Evolutionary conservation across 1,140 invertebrate genomes (phyloP), one percentile per base, ranked within the genome.

Genomic region (Danaus plexippus): DNA sequence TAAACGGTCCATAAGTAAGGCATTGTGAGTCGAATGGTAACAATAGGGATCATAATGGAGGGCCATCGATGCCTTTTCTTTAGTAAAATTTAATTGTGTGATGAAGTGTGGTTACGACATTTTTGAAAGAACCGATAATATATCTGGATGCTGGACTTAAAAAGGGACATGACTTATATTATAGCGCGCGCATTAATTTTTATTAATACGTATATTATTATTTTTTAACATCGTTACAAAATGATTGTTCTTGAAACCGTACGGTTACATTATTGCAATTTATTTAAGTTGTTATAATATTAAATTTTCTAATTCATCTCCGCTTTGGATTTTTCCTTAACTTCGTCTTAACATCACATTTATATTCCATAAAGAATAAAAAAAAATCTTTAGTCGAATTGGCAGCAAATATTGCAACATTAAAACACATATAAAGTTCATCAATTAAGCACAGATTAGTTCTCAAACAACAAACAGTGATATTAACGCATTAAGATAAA

Each of bases 51-150:
- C 71, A 81, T 84, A 80, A 86, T 86, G 78, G 78, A 52, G 71
- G 70, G 67, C 77, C 74, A 78, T 76, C 75, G 78, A 84, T 86
- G 83, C 77, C 75, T 77, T 81, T 86, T 84, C 80, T 81, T 80
- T 78, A 75, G 48, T 53, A 64, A 74, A 71, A 73, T 85, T 84
- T 86, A 83, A 84, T 81, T 82, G 80, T 83, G 75, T 83, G 80
- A 86, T 83, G 80, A 86, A 82, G 77, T 84, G 76, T 70, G 80
- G 77, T 83, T 79, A 83, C 75, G 77, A 80, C 70, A 78, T 76
- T 71, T 76, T 70, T 77, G 78, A 52, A 62, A 52, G 50, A 56
- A 63, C 66, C 56, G 61, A 74, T 70, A 76, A 62, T 69, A 64
- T 64, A 58, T 57, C 42, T 43, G 1, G 52, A 47, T 61, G 42